Evolutionary conservation across 2,113 vertebrate species (phyloP).

Genomic region (Gadus macrocephalus): DNA sequence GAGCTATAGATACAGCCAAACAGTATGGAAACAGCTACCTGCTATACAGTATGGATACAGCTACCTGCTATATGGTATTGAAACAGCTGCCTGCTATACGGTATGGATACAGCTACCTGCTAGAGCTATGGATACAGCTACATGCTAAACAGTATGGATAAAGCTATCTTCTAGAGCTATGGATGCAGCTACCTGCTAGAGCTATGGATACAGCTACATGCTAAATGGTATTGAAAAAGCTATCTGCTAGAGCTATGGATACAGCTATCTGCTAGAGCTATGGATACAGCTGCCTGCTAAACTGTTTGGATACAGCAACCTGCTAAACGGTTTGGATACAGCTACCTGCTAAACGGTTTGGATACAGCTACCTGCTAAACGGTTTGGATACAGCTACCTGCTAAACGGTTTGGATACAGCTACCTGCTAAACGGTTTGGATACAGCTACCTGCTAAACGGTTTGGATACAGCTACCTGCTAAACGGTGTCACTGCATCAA

Average conservation of each 20-base stretch:
- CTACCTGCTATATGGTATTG: too few species aligned
- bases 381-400: neutral
- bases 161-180: too few species aligned
- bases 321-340: neutral
- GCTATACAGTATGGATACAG: too few species aligned
- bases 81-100: too few species aligned
- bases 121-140: too few species aligned
- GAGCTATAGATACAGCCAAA: too few species aligned
- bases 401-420: neutral
- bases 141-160: too few species aligned
- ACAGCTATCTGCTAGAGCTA: neutral
- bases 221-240: too few species aligned
- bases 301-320: neutral
- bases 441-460: slow-evolving; percentile 1
- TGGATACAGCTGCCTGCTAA: neutral
- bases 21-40: too few species aligned
- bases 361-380: neutral
- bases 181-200: too few species aligned
- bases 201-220: too few species aligned
- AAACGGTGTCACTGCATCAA: neutral
- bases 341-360: neutral
- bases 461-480: neutral
- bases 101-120: too few species aligned
- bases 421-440: neutral
- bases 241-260: neutral